Evolutionary conservation across 2,113 vertebrate genomes (phyloP).

Genomic region (Dromas ardeola): DNA sequence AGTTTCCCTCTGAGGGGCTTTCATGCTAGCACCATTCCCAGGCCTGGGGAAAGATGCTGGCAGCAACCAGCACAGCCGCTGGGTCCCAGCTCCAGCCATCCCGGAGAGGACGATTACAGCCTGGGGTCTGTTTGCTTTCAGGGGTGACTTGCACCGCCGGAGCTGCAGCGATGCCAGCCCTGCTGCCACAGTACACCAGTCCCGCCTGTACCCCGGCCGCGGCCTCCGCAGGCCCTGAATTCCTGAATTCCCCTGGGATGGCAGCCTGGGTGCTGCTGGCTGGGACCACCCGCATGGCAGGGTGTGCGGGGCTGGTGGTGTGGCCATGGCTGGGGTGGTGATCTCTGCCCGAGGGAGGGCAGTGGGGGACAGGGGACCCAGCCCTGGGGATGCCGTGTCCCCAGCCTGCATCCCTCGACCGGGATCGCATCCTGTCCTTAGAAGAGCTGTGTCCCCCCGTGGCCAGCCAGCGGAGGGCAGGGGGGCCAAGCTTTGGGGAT

Average conservation of each 20-base stretch:
- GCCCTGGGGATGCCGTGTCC: neutral
- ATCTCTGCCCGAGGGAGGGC: neutral
- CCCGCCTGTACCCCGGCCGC: fast-evolving
- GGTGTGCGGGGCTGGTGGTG: neutral
- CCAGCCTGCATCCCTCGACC: neutral
- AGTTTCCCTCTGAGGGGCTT: neutral
- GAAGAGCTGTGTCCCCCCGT: neutral
- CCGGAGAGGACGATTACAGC: fast-evolving
- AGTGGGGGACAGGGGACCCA: neutral
- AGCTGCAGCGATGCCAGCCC: neutral
- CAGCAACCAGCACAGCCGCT: neutral
- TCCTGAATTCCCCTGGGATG: fast-evolving
- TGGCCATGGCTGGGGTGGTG: fast-evolving
- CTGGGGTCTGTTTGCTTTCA: neutral
- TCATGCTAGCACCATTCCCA: neutral
- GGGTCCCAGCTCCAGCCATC: neutral
- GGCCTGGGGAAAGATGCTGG: neutral
- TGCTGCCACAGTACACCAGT: too few species aligned
- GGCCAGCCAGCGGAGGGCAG: neutral
- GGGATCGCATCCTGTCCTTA: neutral
- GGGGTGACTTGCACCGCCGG: neutral
- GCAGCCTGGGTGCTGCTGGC: neutral
- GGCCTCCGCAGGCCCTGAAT: fast-evolving
- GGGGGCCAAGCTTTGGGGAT: neutral
- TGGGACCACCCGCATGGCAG: fast-evolving